Conservation (phyloP, 2,797 vertebrate species). For the Eulemur coronatus region DNA sequence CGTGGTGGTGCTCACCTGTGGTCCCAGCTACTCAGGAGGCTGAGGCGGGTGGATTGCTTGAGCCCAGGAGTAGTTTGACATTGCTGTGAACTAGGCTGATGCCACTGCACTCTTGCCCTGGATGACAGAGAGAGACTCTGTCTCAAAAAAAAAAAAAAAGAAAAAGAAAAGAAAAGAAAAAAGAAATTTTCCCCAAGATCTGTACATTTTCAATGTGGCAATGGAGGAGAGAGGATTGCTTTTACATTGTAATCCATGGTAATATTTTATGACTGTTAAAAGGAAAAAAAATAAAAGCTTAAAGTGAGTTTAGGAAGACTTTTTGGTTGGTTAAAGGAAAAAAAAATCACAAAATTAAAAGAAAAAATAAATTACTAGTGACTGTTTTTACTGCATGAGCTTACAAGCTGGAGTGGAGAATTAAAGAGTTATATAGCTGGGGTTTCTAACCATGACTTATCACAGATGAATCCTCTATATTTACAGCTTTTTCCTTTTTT, state of each 20-base stretch:
- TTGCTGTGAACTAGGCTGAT: too few relatives aligned
- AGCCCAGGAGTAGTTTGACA: too few relatives aligned
- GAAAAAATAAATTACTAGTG: constrained; percentile 71
- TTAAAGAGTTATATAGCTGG: constrained; percentile 76
- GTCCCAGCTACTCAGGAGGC: too few relatives aligned
- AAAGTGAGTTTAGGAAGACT: constrained; percentile 64
- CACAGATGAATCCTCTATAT: constrained; percentile 63
- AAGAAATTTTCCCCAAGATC: constrained; percentile 35
- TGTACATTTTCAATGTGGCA: background rate
- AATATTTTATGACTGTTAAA: constrained; percentile 65
- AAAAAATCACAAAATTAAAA: constrained; percentile 70
- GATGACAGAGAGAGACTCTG: too few relatives aligned
- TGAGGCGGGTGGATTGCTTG: too few relatives aligned
- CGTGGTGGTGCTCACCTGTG: too few relatives aligned
- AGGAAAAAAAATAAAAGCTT: constrained; percentile 60
- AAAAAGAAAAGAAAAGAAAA: too few relatives aligned
- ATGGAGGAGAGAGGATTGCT: constrained; percentile 59
- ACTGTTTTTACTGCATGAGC: constrained; percentile 71
- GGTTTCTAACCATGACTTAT: constrained; percentile 71
- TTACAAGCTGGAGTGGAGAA: constrained; percentile 72
- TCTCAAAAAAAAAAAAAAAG: too few relatives aligned
- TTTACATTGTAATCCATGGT: constrained; percentile 68
- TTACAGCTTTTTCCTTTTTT: constrained; percentile 58
- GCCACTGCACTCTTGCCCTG: too few relatives aligned
- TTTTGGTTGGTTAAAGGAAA: constrained; percentile 72